Evolutionary conservation across 1,140 invertebrate genomes (phyloP).

Genomic region (Drosophila rufa): DNA sequence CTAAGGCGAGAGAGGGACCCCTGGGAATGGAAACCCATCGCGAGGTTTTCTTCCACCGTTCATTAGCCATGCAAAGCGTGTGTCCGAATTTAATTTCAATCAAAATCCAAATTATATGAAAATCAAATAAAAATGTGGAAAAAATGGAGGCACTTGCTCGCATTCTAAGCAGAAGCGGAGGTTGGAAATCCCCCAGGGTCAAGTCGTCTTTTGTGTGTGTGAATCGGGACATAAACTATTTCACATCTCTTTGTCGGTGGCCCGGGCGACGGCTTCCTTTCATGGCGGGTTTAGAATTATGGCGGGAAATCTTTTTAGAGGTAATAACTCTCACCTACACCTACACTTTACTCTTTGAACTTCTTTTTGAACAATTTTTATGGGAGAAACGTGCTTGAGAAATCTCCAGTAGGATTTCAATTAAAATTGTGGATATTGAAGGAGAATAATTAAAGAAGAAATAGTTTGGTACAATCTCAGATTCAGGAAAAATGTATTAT

Average conservation of each 20-base stretch:
- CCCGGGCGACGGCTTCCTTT: conserved; percentile 40
- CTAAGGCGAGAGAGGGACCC: background rate
- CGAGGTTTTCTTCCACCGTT: conserved; percentile 23
- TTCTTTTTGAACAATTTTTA: conserved; percentile 17
- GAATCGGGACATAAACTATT: conserved; percentile 65
- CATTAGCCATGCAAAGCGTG: conserved; percentile 70
- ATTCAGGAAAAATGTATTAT: background rate
- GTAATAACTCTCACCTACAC: conserved; percentile 11
- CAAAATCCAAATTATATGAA: conserved; percentile 81
- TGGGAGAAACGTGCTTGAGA: background rate
- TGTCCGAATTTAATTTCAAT: conserved; percentile 75
- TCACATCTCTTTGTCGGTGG: conserved; percentile 61
- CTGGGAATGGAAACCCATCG: conserved; percentile 34
- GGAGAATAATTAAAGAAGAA: background rate
- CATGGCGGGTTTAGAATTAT: conserved; percentile 12
- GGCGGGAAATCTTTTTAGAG: conserved; percentile 27
- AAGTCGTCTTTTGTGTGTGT: conserved; percentile 36
- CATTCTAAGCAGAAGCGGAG: conserved; percentile 23
- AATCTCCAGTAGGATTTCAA: no score
- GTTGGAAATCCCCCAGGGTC: conserved; percentile 12
- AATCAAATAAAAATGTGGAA: conserved; percentile 72
- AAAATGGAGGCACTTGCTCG: conserved; percentile 49
- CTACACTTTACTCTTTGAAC: conserved; percentile 4
- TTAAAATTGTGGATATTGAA: background rate
- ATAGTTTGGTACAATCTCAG: background rate